Evolutionary conservation across 2,797 vertebrate genomes (phyloP), one percentile per base, ranked within the genome.

Genomic region (Staurois parvus): DNA sequence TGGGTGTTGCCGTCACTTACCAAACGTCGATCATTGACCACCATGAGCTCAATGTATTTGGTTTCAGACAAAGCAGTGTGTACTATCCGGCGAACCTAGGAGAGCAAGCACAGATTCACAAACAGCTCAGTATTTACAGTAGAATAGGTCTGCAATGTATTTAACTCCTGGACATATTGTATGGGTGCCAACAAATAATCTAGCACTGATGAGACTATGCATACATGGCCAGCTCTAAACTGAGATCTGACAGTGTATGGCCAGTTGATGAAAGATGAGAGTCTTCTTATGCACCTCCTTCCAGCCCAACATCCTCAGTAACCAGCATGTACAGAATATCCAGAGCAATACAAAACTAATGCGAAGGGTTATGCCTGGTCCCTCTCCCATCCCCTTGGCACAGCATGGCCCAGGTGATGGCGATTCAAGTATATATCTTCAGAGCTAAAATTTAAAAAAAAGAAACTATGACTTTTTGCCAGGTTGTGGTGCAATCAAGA

Each of bases 11-110:
- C 28, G 12, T 1, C 0, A 76, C 95, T 89, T 89, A 98, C 98
- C 96, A 98, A 93, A 75, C 96, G 95, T 9, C 97, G 95, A 92
- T 99, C 98, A 0, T 99, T 99, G 82, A 99, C 95, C 42, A 99
- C 94, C 68, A 98, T 96, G 91, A 99, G 93, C 91, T 99, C 98
- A 30, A 99, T 96, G 84, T 98, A 99, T 92, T 99, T 99, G 91
- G 97, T 99, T 93, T 99, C 98, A 0, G 96, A 97, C 92, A 98
- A 97, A 42, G 98, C 96, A 0, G 97, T 98, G 88, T 95, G 96
- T 68, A 95, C 96, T 72, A 93, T 94, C 86, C 95, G 93, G 81
- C 96, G 95, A 84, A 96, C 96, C 98, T 99, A 92, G 5, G 84
- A 73, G 76, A 0, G 29, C 1, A 37, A 48, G 7, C 24, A 74